Evolutionary conservation across 2,113 vertebrate species (phyloP).

Genomic region (Leiothrix lutea): DNA sequence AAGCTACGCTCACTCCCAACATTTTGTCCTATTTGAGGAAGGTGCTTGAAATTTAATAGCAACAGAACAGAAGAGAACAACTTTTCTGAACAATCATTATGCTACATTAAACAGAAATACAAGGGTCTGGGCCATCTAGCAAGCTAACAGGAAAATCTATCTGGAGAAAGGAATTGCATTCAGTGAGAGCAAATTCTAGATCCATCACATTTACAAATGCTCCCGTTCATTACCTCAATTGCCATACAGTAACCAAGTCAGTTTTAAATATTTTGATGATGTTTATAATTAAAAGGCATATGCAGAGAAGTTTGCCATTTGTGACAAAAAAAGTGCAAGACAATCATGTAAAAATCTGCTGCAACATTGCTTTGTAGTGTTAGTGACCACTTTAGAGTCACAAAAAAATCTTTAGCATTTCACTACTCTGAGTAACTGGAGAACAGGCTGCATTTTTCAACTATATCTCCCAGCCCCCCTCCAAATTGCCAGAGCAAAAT

Average conservation of each 20-base stretch:
- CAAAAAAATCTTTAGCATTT: neutral
- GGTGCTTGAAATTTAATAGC: neutral
- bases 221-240: neutral
- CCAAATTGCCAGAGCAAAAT: neutral
- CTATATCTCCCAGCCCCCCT: fast-evolving
- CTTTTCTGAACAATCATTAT: neutral
- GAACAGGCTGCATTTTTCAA: neutral
- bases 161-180: neutral
- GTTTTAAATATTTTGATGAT: neutral
- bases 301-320: neutral
- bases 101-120: neutral
- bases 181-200: neutral
- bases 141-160: neutral
- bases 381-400: neutral
- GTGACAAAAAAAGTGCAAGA: neutral
- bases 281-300: neutral
- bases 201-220: neutral
- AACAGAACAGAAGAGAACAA: neutral
- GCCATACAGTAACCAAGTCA: neutral
- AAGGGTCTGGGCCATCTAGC: neutral
- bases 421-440: neutral
- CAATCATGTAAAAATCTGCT: neutral
- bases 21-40: neutral
- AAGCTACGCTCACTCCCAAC: neutral
- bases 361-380: neutral